These are phyloP conservation scores for Hyalella azteca DNA, from an alignment of 2,888 invertebrate species.

Conservation along the genomic window DNA sequence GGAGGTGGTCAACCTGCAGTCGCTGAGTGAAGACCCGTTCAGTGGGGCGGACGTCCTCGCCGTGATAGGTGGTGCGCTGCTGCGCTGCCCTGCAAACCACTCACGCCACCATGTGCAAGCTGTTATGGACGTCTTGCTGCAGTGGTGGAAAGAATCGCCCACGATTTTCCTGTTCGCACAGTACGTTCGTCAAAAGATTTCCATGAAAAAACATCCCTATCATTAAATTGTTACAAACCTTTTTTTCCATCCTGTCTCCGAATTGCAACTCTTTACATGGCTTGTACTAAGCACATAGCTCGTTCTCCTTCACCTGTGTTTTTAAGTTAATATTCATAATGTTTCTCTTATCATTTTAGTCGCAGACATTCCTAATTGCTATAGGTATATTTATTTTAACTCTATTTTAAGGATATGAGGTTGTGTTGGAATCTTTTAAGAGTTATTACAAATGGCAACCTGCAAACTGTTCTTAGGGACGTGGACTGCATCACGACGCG, in stretches of 20 bases:
- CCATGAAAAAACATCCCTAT: no score
- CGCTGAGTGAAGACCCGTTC: conserved; percentile 51
- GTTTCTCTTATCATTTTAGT: no score
- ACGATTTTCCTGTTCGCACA: conserved; percentile 52
- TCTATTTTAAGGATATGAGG: neutral
- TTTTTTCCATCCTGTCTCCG: no score
- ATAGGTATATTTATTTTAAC: no score
- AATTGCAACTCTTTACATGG: no score
- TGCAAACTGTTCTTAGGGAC: no score
- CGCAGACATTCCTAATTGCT: no score
- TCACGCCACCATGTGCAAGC: neutral
- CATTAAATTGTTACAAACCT: no score
- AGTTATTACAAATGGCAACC: no score
- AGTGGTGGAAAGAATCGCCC: conserved; percentile 53
- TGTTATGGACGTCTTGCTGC: conserved; percentile 42
- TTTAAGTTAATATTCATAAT: no score
- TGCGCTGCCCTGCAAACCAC: conserved; percentile 10
- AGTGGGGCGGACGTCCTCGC: conserved; percentile 41
- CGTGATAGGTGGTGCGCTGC: conserved; percentile 32
- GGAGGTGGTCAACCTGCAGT: conserved; percentile 41
- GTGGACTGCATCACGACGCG: conserved; percentile 39
- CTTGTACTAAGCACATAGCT: no score
- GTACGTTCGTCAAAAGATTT: conserved; percentile 40
- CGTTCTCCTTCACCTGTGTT: no score
- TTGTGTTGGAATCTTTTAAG: neutral